phyloP scores from a whole-genome alignment of 2,797 vertebrate species.

The Bradypodion ventrale region DNA sequence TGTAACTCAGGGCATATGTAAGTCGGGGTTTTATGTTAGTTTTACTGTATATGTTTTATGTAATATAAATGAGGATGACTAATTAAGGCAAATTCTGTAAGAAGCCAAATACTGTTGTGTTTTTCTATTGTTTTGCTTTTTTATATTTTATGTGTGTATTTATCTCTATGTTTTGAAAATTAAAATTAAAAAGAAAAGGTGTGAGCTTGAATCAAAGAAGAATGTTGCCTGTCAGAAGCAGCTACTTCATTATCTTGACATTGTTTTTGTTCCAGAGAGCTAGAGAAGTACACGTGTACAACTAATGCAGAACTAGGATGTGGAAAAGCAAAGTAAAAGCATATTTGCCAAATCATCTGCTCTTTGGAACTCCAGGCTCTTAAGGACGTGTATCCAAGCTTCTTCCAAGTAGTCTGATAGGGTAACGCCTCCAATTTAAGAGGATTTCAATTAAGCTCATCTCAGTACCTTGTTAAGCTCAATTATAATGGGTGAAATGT shows the following conservation, averaged over 20 bases:
- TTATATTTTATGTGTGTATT: too few species aligned
- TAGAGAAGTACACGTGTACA: background rate
- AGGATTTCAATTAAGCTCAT: background rate
- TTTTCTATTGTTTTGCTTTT: too few species aligned
- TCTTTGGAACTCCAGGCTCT: background rate
- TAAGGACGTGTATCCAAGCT: background rate
- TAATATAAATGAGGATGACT: too few species aligned
- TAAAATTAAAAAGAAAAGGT: too few species aligned
- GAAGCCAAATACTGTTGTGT: too few species aligned
- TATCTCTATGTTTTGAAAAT: too few species aligned
- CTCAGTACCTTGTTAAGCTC: background rate
- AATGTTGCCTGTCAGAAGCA: constrained; percentile 2
- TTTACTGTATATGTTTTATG: too few species aligned
- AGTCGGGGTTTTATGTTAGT: too few species aligned
- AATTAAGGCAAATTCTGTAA: too few species aligned
- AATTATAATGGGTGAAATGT: background rate
- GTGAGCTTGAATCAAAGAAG: constrained; percentile 3
- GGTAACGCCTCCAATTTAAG: background rate
- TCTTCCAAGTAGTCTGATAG: background rate
- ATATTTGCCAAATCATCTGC: background rate
- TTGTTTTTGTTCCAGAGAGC: background rate
- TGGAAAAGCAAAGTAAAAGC: background rate
- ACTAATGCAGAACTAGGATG: background rate
- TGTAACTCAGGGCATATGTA: too few species aligned
- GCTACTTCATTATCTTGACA: constrained; percentile 12